phyloP scores from a whole-genome alignment of 2,113 vertebrate species.

The Lamprologus tigripictilis region DNA sequence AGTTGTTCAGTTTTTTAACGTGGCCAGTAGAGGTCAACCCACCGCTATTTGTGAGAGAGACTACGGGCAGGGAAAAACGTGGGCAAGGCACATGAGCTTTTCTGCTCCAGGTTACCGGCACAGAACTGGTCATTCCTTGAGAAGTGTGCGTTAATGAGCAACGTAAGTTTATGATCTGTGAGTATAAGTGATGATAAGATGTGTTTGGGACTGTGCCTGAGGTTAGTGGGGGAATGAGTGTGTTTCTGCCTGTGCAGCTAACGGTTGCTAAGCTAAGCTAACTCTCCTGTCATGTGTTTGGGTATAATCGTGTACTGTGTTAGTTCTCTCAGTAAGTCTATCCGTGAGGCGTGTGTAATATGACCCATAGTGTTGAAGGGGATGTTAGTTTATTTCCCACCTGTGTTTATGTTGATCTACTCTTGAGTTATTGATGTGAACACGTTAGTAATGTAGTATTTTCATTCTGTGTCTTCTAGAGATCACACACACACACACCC shows the following conservation, averaged over 20 bases:
- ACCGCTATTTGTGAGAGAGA: neutral
- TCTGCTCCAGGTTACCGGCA: neutral
- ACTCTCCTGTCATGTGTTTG: neutral
- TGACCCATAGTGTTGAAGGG: neutral
- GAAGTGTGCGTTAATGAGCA: neutral
- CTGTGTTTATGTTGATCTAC: accelerated
- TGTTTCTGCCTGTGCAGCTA: neutral
- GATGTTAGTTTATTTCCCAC: neutral
- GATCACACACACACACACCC: neutral
- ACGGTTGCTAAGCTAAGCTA: neutral
- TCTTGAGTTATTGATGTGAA: neutral
- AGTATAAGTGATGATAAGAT: neutral
- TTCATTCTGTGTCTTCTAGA: neutral
- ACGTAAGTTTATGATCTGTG: neutral
- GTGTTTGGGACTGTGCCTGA: neutral
- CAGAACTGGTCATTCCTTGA: neutral
- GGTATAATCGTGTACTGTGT: neutral
- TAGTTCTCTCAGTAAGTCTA: neutral
- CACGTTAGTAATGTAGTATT: neutral
- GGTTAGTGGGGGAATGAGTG: neutral
- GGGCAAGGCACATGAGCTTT: too few species aligned
- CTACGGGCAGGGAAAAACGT: too few species aligned
- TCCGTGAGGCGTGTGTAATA: neutral
- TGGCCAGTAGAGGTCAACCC: neutral
- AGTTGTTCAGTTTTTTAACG: too few species aligned